Conservation (phyloP, 2,888 invertebrate species). For the Drosophila niveifrons region DNA sequence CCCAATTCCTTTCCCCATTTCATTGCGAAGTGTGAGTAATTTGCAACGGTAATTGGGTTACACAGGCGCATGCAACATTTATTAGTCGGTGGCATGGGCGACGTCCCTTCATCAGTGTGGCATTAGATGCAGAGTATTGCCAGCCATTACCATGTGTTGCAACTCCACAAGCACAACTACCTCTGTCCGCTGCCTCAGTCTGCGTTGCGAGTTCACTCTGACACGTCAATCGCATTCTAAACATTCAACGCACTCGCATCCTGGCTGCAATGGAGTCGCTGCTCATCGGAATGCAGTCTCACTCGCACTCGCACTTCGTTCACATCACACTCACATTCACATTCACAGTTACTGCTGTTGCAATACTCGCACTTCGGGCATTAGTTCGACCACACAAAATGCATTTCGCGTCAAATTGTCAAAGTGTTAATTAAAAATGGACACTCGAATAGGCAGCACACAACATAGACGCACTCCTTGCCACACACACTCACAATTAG, state of each 20-base stretch:
- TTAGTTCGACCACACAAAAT: slow-evolving; percentile 61
- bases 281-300: slow-evolving; percentile 53
- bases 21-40: slow-evolving; percentile 67
- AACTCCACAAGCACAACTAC: slow-evolving; percentile 2
- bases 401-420: slow-evolving; percentile 79
- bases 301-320: slow-evolving; percentile 16
- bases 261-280: slow-evolving; percentile 4
- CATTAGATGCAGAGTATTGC: slow-evolving; percentile 30
- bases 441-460: slow-evolving; percentile 69
- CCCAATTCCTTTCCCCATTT: background rate
- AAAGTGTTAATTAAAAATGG: slow-evolving; percentile 83
- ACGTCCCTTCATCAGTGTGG: slow-evolving; percentile 21
- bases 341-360: slow-evolving; percentile 23
- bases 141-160: slow-evolving; percentile 3
- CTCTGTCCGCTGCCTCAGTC: background rate
- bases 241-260: slow-evolving; percentile 68
- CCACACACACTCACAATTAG: background rate
- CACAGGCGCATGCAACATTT: slow-evolving; percentile 77
- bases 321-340: slow-evolving; percentile 9
- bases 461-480: slow-evolving; percentile 26
- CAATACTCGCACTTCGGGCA: slow-evolving; percentile 14
- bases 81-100: slow-evolving; percentile 46
- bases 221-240: slow-evolving; percentile 78
- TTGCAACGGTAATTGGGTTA: slow-evolving; percentile 80
- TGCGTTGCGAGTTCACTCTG: slow-evolving; percentile 29